Percentiles rank a stretch among this genome's conserved stretches.
Evolutionary conservation across 2,888 invertebrate genomes (phyloP).

Genomic region (Rhingia rostrata): DNA sequence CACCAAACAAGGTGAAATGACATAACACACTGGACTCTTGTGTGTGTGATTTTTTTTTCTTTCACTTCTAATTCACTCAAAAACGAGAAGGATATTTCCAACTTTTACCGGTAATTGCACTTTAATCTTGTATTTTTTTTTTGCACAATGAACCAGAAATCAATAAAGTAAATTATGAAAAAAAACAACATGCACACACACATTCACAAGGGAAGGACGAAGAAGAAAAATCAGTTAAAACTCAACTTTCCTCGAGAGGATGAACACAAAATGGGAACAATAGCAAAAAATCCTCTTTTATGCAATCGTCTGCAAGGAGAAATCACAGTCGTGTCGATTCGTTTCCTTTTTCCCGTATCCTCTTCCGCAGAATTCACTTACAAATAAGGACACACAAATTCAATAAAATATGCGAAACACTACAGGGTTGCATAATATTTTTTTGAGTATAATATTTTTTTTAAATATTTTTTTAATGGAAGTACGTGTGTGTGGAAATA

Average conservation of each 20-base stretch:
- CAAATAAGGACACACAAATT: slow-evolving; percentile 51
- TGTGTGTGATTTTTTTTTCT: too few relatives aligned
- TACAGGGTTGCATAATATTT: slow-evolving; percentile 59
- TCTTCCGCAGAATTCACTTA: slow-evolving; percentile 48
- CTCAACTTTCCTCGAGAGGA: slow-evolving; percentile 35
- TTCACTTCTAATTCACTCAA: slow-evolving; percentile 5
- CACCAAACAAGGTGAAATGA: slow-evolving; percentile 52
- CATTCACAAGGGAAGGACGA: background rate
- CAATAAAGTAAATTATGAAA: slow-evolving; percentile 7
- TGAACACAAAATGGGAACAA: slow-evolving; percentile 20
- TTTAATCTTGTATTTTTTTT: background rate
- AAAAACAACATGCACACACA: slow-evolving; percentile 1
- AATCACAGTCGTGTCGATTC: slow-evolving; percentile 45
- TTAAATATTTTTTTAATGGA: slow-evolving; percentile 4
- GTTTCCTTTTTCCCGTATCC: slow-evolving; percentile 48
- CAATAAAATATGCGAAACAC: slow-evolving; percentile 36
- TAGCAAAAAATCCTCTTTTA: slow-evolving; percentile 51
- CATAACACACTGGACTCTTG: slow-evolving; percentile 59
- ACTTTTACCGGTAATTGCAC: slow-evolving; percentile 51
- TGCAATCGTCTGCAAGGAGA: slow-evolving; percentile 58
- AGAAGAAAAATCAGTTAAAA: slow-evolving; percentile 30
- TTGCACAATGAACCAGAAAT: slow-evolving; percentile 8
- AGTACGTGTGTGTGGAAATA: background rate
- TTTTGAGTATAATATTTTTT: slow-evolving; percentile 2
- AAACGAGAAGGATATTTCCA: slow-evolving; percentile 5